Conservation (phyloP, 2,888 invertebrate species). For the Zootermopsis nevadensis region DNA sequence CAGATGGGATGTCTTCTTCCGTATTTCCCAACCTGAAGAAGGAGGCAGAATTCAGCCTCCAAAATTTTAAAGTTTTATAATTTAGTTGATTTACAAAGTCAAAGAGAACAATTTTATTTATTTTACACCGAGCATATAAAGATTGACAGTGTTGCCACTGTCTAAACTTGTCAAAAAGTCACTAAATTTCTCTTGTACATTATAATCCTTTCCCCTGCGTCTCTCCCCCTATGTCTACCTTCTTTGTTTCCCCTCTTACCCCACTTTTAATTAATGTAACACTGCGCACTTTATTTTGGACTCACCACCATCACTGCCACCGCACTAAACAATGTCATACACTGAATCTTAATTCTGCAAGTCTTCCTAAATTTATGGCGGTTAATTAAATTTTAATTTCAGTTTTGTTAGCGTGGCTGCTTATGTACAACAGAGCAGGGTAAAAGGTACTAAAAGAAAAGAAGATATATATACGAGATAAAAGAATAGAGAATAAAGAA, state of each 20-base stretch:
- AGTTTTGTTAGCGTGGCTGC: slow-evolving; percentile 53
- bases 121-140: too few species aligned
- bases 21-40: too few species aligned
- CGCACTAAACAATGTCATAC: slow-evolving; percentile 63
- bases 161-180: not conserved
- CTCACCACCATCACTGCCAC: slow-evolving; percentile 55
- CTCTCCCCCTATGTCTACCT: not conserved
- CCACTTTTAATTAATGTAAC: slow-evolving; percentile 64
- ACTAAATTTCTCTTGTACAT: not conserved
- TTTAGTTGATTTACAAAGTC: too few species aligned
- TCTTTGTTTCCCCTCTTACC: not conserved
- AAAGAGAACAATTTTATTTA: too few species aligned
- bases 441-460: not conserved
- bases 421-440: slow-evolving; percentile 44
- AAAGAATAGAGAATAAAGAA: slow-evolving; percentile 25
- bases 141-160: not conserved
- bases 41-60: too few species aligned
- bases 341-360: slow-evolving; percentile 63
- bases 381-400: slow-evolving; percentile 65
- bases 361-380: slow-evolving; percentile 61
- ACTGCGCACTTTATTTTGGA: slow-evolving; percentile 59
- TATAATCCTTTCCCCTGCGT: not conserved
- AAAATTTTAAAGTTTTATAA: too few species aligned
- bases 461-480: slow-evolving; percentile 12
- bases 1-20: too few species aligned